Evolutionary conservation across 2,888 invertebrate species (phyloP), one percentile per base, ranked within the genome.

Genomic region (Busseola fusca): DNA sequence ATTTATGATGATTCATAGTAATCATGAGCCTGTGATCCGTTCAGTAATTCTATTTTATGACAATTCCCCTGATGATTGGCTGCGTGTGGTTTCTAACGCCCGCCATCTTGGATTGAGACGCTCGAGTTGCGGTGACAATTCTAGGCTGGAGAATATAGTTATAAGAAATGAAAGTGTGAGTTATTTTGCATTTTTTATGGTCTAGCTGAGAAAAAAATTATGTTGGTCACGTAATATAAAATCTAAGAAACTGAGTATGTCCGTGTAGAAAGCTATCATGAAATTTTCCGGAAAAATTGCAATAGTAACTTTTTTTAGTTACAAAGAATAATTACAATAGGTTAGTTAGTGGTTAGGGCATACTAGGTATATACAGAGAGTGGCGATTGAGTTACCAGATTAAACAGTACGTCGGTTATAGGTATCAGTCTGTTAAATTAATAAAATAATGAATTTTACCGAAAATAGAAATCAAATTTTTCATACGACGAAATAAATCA

Each of bases 1-100:
- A 95, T 95, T 95, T 95, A 95, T 91, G 93, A 89, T 94, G 93
- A 94, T 95, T 94, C 92, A 87, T 83, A 89, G 92, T 93, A 92
- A 94, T 94, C 93, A 91, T 92, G 88, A 85, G 90, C 83, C 88
- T 90, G 91, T 90, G 93, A 93, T 93, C 92, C 91, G 86, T 88
- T 87, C 87, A 89, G 89, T 93, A 91, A 93, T 92, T 92, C 91
- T 90, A 88, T 92, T 94, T 94, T 93, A 94, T 93, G 93, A 92
- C 92, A 90, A 87, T 73, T 85, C 85, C 87, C 87, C 83, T 91
- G 91, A 92, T 92, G 91, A 90, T 91, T 91, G 91, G 86, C 84
- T 86, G 82, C 82, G 89, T 92, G 93, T 87, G 93, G 92, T 91
- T 90, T 85, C 80, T 63, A 87, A 77, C 90, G 92, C 91, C 91